Conservation (phyloP, 2,113 vertebrate genomes). For the Podarcis raffonei region DNA sequence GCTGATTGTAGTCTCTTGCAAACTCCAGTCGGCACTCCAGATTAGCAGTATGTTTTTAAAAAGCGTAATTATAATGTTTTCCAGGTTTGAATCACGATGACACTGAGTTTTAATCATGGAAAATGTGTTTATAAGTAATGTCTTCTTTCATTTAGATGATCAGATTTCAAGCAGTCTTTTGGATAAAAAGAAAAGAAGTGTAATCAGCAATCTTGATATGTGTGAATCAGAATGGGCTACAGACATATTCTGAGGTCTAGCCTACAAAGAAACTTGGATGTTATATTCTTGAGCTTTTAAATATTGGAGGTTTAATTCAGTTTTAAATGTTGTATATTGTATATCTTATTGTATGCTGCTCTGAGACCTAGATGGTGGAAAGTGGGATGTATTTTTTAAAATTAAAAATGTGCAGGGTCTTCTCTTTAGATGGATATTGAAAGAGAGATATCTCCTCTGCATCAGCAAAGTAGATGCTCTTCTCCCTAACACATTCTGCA, state of each 20-base stretch:
- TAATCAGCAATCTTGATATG: conserved; percentile 40
- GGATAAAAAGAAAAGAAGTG: conserved; percentile 62
- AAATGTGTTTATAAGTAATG: conserved; percentile 76
- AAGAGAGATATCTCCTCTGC: too few relatives aligned
- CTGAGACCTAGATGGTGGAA: too few relatives aligned
- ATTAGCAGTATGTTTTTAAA: conserved; percentile 74
- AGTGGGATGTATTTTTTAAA: too few relatives aligned
- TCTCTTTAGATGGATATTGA: too few relatives aligned
- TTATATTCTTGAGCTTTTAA: neutral
- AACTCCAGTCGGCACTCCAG: neutral
- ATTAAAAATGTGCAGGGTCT: too few relatives aligned
- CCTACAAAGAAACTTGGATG: conserved; percentile 7
- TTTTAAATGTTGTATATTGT: too few relatives aligned
- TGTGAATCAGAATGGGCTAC: conserved; percentile 3
- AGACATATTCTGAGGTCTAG: conserved; percentile 46
- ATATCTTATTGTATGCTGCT: too few relatives aligned
- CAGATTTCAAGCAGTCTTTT: conserved; percentile 71
- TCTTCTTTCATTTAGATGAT: conserved; percentile 74
- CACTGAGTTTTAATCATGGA: conserved; percentile 76
- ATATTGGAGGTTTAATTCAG: neutral
- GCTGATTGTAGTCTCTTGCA: neutral
- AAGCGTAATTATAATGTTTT: conserved; percentile 81
- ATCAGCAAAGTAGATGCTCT: too few relatives aligned
- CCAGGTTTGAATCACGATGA: conserved; percentile 68
- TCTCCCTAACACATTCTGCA: too few relatives aligned